phyloP scores from a whole-genome alignment of 2,113 vertebrate species.

The Crocuta crocuta region DNA sequence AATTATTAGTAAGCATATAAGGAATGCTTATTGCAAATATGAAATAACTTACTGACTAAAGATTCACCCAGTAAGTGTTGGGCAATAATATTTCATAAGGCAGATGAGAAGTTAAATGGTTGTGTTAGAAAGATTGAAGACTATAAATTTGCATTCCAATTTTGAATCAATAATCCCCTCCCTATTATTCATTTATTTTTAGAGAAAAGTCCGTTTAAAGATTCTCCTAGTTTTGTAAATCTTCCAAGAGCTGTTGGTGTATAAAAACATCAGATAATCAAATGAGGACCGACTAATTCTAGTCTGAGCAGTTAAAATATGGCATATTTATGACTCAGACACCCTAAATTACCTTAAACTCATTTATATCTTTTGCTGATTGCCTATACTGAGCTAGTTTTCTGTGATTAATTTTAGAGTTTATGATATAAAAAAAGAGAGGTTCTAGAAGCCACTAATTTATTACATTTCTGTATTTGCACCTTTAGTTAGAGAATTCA shows the following conservation, averaged over 20 bases:
- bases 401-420: constrained; percentile 37
- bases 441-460: neutral
- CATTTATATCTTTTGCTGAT: neutral
- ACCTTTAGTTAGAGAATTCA: neutral
- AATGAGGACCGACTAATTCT: constrained; percentile 16
- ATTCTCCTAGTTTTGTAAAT: neutral
- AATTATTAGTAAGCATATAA: neutral
- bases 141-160: neutral
- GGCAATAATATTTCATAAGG: neutral
- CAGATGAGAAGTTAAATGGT: neutral
- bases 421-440: constrained; percentile 12
- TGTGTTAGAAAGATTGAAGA: constrained; percentile 35
- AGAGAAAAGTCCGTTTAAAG: neutral
- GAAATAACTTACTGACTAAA: constrained; percentile 28
- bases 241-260: neutral
- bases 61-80: neutral
- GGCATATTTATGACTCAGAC: neutral
- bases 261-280: constrained; percentile 41
- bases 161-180: neutral
- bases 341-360: constrained; percentile 32
- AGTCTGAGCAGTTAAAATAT: constrained; percentile 45
- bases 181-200: constrained; percentile 40
- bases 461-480: neutral
- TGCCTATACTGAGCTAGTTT: neutral
- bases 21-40: neutral